Evolutionary conservation across 2,113 vertebrate genomes (phyloP), one percentile per base, ranked within the genome.

Genomic region (Mystacornis crossleyi): DNA sequence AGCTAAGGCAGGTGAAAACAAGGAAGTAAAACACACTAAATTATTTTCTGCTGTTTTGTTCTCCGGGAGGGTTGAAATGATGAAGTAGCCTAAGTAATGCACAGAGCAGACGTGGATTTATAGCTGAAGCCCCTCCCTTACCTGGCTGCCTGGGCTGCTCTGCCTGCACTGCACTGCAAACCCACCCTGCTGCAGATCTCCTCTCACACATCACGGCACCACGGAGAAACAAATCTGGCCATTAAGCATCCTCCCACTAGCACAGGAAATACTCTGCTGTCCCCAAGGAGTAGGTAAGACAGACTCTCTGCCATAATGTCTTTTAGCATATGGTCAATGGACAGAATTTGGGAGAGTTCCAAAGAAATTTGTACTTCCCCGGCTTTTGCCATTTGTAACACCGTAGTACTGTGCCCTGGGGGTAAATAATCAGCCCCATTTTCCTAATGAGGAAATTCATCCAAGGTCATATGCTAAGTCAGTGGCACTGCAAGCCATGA

Each of bases 401-500:
- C 54, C 2, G 17, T 15, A 62, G 62, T 60, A 55, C 47, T n/a
- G 14, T 55, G 54, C 85, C 92, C 87, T 58, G 47, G 54, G 71
- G 92, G 85, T 86, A 93, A 94, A 94, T 96, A 77, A 94, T 66
- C 66, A 90, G 38, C 64, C 66, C 79, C 60, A 62, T 96, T 94
- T 89, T 93, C 93, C 93, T 95, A 89, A 95, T 62, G 91, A 95
- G 91, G 82, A 95, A 95, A 93, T 90, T 89, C 38, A 83, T 89
- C 67, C 95, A 95, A 92, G 86, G 82, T 93, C 93, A 89, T 62
- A 58, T 31, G 57, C 57, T 85, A 90, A 95, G 60, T 81, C 89
- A 81, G 50, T n/a, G 67, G 82, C 58, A 62, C 67, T 83, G 82
- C 51, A 78, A 95, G 79, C 75, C 60, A 50, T 47, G 55, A 88